Percentiles rank a stretch among this genome's conserved stretches.
Evolutionary conservation across 2,113 vertebrate species (phyloP).

Genomic region (Meleagris gallopavo): DNA sequence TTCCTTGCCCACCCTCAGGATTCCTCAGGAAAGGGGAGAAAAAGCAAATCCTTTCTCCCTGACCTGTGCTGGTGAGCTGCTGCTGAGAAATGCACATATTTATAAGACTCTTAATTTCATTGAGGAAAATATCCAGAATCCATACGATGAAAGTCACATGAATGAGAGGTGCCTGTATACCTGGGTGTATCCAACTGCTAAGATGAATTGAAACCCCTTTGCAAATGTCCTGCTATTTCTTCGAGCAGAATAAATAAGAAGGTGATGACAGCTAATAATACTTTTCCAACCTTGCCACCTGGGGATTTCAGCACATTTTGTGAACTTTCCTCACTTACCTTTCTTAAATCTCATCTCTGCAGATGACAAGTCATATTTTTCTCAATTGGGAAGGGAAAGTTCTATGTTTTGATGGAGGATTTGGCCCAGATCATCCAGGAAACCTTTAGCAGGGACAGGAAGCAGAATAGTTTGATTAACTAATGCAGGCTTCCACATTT

Average conservation of each 20-base stretch:
- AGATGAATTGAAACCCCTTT: neutral
- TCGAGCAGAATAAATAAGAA: neutral
- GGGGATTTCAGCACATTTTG: neutral
- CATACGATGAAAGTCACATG: neutral
- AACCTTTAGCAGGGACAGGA: neutral
- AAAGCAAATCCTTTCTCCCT: slow-evolving; percentile 30
- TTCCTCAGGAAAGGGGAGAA: slow-evolving; percentile 8
- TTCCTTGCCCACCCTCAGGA: slow-evolving; percentile 44
- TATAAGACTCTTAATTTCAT: neutral
- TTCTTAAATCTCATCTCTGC: neutral
- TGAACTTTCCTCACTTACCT: neutral
- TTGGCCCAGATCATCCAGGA: neutral
- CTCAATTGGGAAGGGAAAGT: neutral
- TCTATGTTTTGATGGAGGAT: neutral
- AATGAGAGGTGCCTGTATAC: neutral
- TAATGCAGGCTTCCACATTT: neutral
- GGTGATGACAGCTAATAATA: neutral
- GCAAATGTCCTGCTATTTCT: neutral
- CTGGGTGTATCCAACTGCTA: neutral
- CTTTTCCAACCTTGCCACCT: neutral
- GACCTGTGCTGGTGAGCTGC: fast-evolving
- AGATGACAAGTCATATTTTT: neutral
- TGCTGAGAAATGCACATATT: neutral
- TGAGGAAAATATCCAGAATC: neutral
- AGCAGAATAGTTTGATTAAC: neutral